phyloP scores from a whole-genome alignment of 2,888 invertebrate species.

The Apamea monoglypha region DNA sequence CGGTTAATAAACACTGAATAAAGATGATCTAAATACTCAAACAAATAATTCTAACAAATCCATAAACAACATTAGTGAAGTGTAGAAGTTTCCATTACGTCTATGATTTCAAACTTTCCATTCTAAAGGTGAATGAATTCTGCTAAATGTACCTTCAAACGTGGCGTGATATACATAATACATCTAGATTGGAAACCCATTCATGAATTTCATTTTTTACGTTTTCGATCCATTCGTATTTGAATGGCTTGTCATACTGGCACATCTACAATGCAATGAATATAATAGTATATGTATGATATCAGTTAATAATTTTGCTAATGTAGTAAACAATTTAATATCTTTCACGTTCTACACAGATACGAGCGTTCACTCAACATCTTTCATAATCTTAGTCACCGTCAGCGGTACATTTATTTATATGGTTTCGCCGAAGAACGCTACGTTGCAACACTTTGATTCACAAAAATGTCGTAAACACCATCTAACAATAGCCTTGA shows the following conservation, averaged over 20 bases:
- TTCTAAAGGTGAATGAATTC: constrained; percentile 61
- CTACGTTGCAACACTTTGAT: constrained; percentile 67
- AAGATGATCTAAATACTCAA: constrained; percentile 35
- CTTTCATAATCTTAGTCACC: constrained; percentile 69
- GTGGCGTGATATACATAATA: constrained; percentile 60
- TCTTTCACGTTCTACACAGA: constrained; percentile 52
- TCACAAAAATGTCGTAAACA: constrained; percentile 66
- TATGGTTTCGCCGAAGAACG: constrained; percentile 63
- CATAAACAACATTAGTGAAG: constrained; percentile 47
- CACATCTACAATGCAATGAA: constrained; percentile 19
- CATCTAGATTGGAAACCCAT: constrained; percentile 43
- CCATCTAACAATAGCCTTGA: constrained; percentile 60
- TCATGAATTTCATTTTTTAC: constrained; percentile 43
- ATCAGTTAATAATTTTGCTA: constrained; percentile 53
- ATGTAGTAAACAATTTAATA: constrained; percentile 62
- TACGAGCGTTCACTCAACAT: constrained; percentile 55
- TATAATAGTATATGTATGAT: constrained; percentile 24
- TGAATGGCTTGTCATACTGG: constrained; percentile 19
- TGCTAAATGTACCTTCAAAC: constrained; percentile 54
- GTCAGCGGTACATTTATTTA: constrained; percentile 64
- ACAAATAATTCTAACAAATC: constrained; percentile 45
- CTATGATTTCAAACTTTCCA: constrained; percentile 64
- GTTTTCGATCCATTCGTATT: constrained; percentile 27
- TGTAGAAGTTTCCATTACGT: constrained; percentile 59
- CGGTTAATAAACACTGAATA: constrained; percentile 20